These are phyloP conservation scores for Drosophila kanekoi DNA, from an alignment of 2,888 invertebrate genomes.

Conservation along the genomic window DNA sequence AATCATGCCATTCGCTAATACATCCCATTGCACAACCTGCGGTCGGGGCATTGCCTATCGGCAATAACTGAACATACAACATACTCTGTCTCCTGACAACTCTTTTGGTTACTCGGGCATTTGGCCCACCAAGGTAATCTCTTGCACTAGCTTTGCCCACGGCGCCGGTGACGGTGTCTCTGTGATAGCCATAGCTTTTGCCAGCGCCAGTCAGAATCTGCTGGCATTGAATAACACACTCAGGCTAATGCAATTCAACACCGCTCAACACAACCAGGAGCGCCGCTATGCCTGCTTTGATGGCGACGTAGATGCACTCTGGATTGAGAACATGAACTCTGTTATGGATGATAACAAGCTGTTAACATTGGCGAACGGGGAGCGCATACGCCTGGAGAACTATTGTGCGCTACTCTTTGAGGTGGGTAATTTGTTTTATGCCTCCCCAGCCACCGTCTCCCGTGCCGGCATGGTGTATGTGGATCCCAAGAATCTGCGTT, in stretches of 20 bases:
- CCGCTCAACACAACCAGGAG: slow-evolving; percentile 86
- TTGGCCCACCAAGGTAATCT: slow-evolving; percentile 51
- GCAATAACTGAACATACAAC: slow-evolving; percentile 36
- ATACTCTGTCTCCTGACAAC: slow-evolving; percentile 36
- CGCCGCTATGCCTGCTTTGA: slow-evolving; percentile 95
- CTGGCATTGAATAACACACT: slow-evolving; percentile 73
- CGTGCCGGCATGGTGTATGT: slow-evolving; percentile 97
- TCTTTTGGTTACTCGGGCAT: slow-evolving; percentile 45
- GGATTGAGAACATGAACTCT: slow-evolving; percentile 99
- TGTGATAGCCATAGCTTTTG: slow-evolving; percentile 1
- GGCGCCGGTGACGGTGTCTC: not conserved
- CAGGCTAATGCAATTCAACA: slow-evolving; percentile 75
- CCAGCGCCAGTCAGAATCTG: slow-evolving; percentile 16
- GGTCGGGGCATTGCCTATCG: not conserved
- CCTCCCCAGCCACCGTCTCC: slow-evolving; percentile 96
- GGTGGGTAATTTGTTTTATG: slow-evolving; percentile 94
- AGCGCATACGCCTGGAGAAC: slow-evolving; percentile 92
- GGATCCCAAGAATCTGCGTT: slow-evolving; percentile 95
- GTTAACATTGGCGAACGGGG: slow-evolving; percentile 95
- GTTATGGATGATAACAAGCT: slow-evolving; percentile 98
- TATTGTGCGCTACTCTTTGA: slow-evolving; percentile 95
- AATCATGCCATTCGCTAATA: slow-evolving; percentile 73
- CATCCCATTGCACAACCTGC: slow-evolving; percentile 66
- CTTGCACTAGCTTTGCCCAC: slow-evolving; percentile 10
- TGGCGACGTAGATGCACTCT: slow-evolving; percentile 96